phyloP scores from a whole-genome alignment of 2,888 invertebrate species.

The Agonopterix subpropinquella region DNA sequence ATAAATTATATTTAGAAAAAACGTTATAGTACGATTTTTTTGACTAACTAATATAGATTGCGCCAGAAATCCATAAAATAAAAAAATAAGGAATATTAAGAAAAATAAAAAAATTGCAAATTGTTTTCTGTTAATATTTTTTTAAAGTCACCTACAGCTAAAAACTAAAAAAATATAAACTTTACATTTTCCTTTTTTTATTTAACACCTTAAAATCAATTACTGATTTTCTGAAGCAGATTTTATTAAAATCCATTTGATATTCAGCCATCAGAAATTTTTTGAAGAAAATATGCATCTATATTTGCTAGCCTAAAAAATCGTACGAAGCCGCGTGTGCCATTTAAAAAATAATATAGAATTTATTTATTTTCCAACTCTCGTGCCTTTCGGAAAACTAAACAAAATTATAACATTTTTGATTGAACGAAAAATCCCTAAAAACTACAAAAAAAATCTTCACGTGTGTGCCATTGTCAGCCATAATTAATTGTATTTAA shows the following conservation, averaged over 20 bases:
- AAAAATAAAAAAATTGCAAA: too few species aligned
- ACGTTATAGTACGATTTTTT: not conserved
- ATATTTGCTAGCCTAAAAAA: not conserved
- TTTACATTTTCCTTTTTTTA: too few species aligned
- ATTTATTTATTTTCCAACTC: conserved; percentile 12
- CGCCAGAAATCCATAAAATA: not conserved
- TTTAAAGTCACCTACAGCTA: too few species aligned
- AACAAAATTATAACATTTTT: not conserved
- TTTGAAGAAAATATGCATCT: not conserved
- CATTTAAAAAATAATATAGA: conserved; percentile 10
- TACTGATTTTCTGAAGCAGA: too few species aligned
- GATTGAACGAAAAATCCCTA: not conserved
- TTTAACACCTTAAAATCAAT: too few species aligned
- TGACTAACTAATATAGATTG: not conserved
- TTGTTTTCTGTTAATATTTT: too few species aligned
- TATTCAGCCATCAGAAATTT: too few species aligned
- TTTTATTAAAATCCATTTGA: too few species aligned
- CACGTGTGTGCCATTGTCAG: conserved; percentile 11
- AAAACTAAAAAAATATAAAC: too few species aligned
- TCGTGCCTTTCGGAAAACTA: conserved; percentile 16
- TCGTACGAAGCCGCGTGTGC: conserved; percentile 14
- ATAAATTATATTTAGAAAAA: not conserved
- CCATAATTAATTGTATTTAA: conserved; percentile 13
- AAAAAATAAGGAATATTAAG: not conserved
- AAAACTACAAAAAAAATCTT: conserved; percentile 12